These are phyloP conservation scores for Lucilia sericata DNA, from an alignment of 1,140 invertebrate genomes.

Conservation along the genomic window DNA sequence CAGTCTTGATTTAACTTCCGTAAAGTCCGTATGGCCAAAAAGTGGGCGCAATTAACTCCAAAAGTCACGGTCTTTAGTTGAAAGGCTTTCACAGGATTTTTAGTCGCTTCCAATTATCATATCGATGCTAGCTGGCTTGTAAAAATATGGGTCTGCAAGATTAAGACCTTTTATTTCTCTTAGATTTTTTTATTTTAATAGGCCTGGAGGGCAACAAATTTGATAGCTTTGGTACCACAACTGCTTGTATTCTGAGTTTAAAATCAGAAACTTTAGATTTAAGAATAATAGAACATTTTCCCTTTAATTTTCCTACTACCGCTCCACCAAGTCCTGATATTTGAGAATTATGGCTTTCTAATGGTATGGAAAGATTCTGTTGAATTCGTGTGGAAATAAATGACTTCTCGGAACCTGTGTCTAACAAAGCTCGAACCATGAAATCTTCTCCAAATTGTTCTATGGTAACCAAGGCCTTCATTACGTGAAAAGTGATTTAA, in stretches of 20 bases:
- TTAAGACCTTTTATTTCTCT: background rate
- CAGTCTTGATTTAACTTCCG: background rate
- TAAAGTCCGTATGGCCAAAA: constrained; percentile 29
- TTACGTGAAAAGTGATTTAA: background rate
- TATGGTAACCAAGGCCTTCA: background rate
- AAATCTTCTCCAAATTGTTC: background rate
- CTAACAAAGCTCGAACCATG: background rate
- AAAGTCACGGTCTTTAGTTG: constrained; percentile 27
- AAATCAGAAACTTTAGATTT: background rate
- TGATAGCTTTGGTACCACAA: background rate
- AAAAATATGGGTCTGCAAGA: background rate
- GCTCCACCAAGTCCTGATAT: background rate
- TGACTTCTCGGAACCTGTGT: background rate
- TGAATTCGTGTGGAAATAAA: background rate
- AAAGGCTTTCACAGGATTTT: background rate
- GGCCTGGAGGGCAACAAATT: background rate
- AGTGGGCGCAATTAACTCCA: constrained; percentile 30
- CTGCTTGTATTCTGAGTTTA: background rate
- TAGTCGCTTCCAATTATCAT: background rate
- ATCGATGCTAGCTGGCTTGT: background rate
- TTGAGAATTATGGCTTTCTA: too few species aligned
- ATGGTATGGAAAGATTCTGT: background rate
- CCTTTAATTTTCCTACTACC: background rate
- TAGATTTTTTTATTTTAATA: background rate
- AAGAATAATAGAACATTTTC: background rate